These are phyloP conservation scores for Cosmorhoe ocellata DNA, from an alignment of 2,888 invertebrate species.

Conservation along the genomic window DNA sequence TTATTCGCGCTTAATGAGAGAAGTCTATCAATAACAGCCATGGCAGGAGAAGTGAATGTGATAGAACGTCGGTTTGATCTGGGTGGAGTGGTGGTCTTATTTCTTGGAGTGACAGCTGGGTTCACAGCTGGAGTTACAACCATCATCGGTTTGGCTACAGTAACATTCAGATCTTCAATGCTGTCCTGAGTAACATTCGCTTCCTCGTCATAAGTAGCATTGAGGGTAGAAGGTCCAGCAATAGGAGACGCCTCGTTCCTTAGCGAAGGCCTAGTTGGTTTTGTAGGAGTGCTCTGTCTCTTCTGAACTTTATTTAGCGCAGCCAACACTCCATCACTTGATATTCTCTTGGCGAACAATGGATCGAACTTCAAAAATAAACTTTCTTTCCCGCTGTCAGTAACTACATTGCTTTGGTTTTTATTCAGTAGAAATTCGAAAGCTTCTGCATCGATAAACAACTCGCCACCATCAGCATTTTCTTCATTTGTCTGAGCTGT, in stretches of 20 bases:
- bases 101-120: slow-evolving; percentile 57
- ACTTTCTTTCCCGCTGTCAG: slow-evolving; percentile 75
- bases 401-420: slow-evolving; percentile 61
- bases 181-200: slow-evolving; percentile 45
- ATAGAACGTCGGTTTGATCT: slow-evolving; percentile 67
- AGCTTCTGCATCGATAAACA: slow-evolving; percentile 75
- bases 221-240: slow-evolving; percentile 51
- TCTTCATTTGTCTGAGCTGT: slow-evolving; percentile 49
- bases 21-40: slow-evolving; percentile 78
- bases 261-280: slow-evolving; percentile 36
- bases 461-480: slow-evolving; percentile 56
- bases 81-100: slow-evolving; percentile 57
- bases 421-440: slow-evolving; percentile 73
- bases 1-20: slow-evolving; percentile 69
- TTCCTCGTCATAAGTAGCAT: slow-evolving; percentile 41
- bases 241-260: slow-evolving; percentile 37
- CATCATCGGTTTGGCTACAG: slow-evolving; percentile 72
- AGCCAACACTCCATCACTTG: slow-evolving; percentile 56
- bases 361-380: slow-evolving; percentile 76
- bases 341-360: slow-evolving; percentile 65
- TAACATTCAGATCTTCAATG: slow-evolving; percentile 54
- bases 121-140: slow-evolving; percentile 72
- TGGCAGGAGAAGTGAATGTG: slow-evolving; percentile 75
- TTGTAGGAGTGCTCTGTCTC: slow-evolving; percentile 63
- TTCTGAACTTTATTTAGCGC: slow-evolving; percentile 57